A percentile compares a stretch with the other conserved stretches of the same genome.
These are phyloP conservation scores for Rhopalosiphum nymphaeae DNA, from an alignment of 2,888 invertebrate species.

Conservation along the genomic window DNA sequence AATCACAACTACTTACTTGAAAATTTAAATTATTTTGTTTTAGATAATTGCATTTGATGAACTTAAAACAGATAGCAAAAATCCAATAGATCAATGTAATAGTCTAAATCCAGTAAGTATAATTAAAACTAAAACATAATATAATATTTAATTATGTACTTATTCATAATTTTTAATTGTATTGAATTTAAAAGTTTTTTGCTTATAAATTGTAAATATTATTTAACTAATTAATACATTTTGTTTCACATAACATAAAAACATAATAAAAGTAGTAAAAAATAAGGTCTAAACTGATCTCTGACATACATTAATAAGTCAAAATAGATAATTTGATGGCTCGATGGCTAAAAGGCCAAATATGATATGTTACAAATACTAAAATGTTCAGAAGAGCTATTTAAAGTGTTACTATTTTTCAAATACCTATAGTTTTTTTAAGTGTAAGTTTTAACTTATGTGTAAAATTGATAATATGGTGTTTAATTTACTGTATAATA, in stretches of 20 bases:
- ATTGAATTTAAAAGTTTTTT: background rate
- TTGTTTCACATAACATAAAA: background rate
- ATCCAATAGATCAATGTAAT: slow-evolving; percentile 99
- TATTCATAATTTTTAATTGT: background rate
- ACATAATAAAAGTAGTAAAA: background rate
- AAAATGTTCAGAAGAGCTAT: background rate
- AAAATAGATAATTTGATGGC: background rate
- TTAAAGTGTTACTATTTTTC: background rate
- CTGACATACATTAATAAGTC: background rate
- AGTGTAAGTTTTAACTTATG: too few species aligned
- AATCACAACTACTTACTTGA: background rate
- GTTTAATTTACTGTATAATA: too few species aligned
- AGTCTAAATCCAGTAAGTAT: slow-evolving; percentile 95
- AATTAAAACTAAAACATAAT: background rate
- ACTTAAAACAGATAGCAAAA: slow-evolving; percentile 98
- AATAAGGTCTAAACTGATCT: background rate
- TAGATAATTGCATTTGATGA: slow-evolving; percentile 98
- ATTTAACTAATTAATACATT: background rate
- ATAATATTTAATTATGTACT: background rate
- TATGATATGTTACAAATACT: background rate
- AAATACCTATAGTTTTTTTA: too few species aligned
- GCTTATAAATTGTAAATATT: background rate
- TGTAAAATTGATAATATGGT: too few species aligned
- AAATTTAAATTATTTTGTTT: slow-evolving; percentile 68
- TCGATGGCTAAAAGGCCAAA: too few species aligned